Percentiles rank a stretch among this genome's conserved stretches.
phyloP scores from a whole-genome alignment of 2,113 vertebrate genomes.

The Mobula birostris region DNA sequence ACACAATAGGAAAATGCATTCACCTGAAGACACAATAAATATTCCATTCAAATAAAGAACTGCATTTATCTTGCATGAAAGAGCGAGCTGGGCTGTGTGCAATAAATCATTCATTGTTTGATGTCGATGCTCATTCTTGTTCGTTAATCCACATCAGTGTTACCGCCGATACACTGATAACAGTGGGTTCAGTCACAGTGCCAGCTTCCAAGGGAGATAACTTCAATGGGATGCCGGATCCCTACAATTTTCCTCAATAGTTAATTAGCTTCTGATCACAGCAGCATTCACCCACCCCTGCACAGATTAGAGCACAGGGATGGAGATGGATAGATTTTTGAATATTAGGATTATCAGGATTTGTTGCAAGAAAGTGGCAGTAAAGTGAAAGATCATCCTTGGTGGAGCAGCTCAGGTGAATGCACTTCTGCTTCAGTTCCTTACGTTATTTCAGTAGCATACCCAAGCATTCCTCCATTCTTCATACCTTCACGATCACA shows the following conservation, averaged over 20 bases:
- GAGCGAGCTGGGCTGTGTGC: neutral
- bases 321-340: no score
- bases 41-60: conserved; percentile 31
- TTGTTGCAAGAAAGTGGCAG: no score
- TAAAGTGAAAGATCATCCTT: no score
- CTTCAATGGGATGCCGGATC: neutral
- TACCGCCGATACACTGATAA: neutral
- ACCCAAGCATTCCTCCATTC: no score
- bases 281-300: no score
- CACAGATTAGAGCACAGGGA: neutral
- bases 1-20: conserved; percentile 10
- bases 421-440: no score
- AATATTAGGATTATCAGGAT: no score
- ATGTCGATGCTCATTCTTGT: neutral
- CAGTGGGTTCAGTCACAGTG: neutral
- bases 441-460: no score
- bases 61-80: conserved; percentile 14
- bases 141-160: conserved; percentile 5
- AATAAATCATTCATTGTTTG: conserved; percentile 18
- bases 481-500: no score
- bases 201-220: neutral
- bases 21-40: conserved; percentile 22
- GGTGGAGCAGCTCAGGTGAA: no score
- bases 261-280: neutral
- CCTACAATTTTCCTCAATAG: neutral